Evolutionary conservation across 2,888 invertebrate species (phyloP), one percentile per base, ranked within the genome.

Genomic region (Melanotus villosus): DNA sequence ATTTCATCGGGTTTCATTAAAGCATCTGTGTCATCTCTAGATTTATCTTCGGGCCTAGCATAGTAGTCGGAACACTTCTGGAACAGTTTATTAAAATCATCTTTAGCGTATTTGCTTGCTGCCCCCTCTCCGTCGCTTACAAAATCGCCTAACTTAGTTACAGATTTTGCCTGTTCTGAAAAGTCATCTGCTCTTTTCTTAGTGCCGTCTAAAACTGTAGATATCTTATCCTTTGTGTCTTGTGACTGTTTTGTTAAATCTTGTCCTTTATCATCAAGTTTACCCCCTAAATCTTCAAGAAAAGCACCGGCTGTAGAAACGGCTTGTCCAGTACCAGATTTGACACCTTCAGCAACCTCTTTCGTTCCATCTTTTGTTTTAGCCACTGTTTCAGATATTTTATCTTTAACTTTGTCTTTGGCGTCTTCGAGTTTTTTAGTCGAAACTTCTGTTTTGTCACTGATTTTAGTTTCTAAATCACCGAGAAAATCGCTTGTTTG

Each of bases 401-500:
- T 56, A 3, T 43, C 63, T 41, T 63, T 63, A 10, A 38, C 30
- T 5, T 45, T 34, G 18, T 47, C 43, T 50, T 62, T 30, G 18
- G 72, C 66, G 36, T 76, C 73, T 65, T 65, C 65, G 3, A 41
- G 64, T 32, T 32, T 10, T 26, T 41, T 19, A n/a, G 19, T 30
- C 6, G 32, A 36, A 12, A 70, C 72, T 52, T 66, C 67, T 10
- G 73, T 12, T 18, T 59, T 67, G n/a, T 60, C 70, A 36, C 38
- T 58, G 26, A 73, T 65, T 54, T 68, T 70, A 1, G 54, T 62
- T 4, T 68, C 73, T 3, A 73, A 7, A 14, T 54, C 64, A 23
- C 47, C 63, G 43, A 74, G 71, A 32, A 73, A 74, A 30, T 63
- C 67, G n/a, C 70, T 71, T 12, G 72, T 70, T 26, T 73, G 71